Evolutionary conservation across 2,797 vertebrate genomes (phyloP).

Genomic region (Mormyrops boulengeri): DNA sequence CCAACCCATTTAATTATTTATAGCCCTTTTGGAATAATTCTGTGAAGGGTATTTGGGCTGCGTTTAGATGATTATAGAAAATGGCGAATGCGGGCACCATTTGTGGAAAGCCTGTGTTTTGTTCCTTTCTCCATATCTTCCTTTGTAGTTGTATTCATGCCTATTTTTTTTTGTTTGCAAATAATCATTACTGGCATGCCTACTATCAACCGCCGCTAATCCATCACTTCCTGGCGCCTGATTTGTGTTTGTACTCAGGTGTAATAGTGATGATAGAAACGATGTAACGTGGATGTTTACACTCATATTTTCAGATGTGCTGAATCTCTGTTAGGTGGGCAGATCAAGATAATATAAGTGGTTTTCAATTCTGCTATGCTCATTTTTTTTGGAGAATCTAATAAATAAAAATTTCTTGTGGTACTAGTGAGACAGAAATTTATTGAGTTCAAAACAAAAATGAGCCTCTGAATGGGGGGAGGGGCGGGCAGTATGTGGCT

Average conservation of each 20-base stretch:
- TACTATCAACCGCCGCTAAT: background rate
- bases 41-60: background rate
- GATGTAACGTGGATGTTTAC: background rate
- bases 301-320: background rate
- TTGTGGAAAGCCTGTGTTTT: background rate
- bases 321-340: background rate
- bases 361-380: background rate
- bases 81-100: background rate
- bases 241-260: background rate
- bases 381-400: background rate
- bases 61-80: background rate
- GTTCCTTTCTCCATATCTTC: background rate
- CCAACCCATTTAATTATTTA: constrained; percentile 2
- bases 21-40: background rate
- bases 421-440: background rate
- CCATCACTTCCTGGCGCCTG: background rate
- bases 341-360: background rate
- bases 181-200: background rate
- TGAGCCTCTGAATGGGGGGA: background rate
- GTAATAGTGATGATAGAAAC: background rate
- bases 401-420: background rate
- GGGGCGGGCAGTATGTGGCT: background rate
- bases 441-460: background rate
- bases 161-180: background rate
- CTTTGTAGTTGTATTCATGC: background rate